Conservation (phyloP, 2,797 vertebrate genomes). For the Hipposideros larvatus region DNA sequence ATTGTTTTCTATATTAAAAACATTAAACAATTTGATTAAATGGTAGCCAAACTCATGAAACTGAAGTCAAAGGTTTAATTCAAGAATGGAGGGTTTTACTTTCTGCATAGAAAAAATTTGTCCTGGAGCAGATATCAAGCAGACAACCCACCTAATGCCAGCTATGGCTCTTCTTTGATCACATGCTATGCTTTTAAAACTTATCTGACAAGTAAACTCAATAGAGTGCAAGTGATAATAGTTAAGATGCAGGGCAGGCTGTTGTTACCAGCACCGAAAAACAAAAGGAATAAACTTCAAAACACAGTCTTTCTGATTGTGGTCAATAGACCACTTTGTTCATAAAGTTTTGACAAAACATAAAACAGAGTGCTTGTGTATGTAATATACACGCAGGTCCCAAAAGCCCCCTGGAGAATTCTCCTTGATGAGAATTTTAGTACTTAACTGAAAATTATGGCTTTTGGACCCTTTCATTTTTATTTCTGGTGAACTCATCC, state of each 20-base stretch:
- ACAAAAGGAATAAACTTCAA: constrained; percentile 3
- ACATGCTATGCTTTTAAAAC: not conserved
- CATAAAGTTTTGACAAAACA: constrained; percentile 20
- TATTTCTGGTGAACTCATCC: constrained; percentile 39
- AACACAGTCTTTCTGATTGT: not conserved
- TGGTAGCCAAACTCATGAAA: not conserved
- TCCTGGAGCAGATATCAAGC: not conserved
- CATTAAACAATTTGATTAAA: constrained; percentile 22
- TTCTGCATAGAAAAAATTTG: not conserved
- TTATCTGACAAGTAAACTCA: not conserved
- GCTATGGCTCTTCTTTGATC: not conserved
- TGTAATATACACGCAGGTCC: not conserved
- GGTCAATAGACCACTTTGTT: constrained; percentile 6
- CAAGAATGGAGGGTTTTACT: not conserved
- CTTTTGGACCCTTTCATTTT: constrained; percentile 45
- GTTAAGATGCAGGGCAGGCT: not conserved
- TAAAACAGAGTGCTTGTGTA: not conserved
- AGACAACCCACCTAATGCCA: not conserved
- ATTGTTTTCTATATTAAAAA: not conserved
- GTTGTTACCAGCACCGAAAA: not conserved
- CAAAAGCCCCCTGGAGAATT: not conserved
- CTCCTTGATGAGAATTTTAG: constrained; percentile 43
- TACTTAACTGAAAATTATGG: constrained; percentile 4
- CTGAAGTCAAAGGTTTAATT: not conserved
- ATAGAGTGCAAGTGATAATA: not conserved